Base-by-base conservation (phyloP, 2,888 invertebrate genomes). In the Barypeithes pellucidus region DNA sequence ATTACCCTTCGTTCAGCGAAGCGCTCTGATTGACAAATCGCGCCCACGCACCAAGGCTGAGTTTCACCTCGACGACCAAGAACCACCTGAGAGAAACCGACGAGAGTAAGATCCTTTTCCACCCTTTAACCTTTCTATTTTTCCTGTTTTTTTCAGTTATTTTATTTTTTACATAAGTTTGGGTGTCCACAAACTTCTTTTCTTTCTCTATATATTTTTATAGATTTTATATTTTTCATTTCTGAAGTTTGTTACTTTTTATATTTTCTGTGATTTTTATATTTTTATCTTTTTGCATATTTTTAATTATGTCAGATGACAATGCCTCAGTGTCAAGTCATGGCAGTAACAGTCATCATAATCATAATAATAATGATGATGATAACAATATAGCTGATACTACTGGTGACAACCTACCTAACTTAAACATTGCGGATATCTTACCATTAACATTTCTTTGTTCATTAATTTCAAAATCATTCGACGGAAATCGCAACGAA, bases 401-500 rank as follows among this genome's bases (percentile, higher is more conserved):
- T 3, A 57, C 61, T 4, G 36, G 2, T 39, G n/a, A 29, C 1
- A 29, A n/a, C n/a, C n/a, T n/a, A n/a, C n/a, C n/a, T n/a, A n/a
- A n/a, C 4, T n/a, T 39, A 39, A n/a, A 1, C 9, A 39, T 39
- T 0, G 39, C 39, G 1, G 39, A n/a, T 39, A 39, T 39, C 12
- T 39, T 39, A n/a, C 39, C 39, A 8, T n/a, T 39, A 39, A 39
- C 39, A n/a, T 45, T 68, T 36, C 22, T 61, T 14, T 67, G 67
- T 18, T 68, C 61, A 0, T 22, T 68, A 11, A 68, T 68, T 47
- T 18, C 60, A 8, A 68, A 68, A 60, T 33, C 45, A 1, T 68
- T 61, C 14, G 68, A 47, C 22, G 61, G 68, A n/a, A 68, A 61
- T 50, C 61, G 68, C 1, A 45, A 61, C 16, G 61, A 68, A 16